Conservation (phyloP, 1,140 invertebrate genomes). For the Sitodiplosis mosellana region DNA sequence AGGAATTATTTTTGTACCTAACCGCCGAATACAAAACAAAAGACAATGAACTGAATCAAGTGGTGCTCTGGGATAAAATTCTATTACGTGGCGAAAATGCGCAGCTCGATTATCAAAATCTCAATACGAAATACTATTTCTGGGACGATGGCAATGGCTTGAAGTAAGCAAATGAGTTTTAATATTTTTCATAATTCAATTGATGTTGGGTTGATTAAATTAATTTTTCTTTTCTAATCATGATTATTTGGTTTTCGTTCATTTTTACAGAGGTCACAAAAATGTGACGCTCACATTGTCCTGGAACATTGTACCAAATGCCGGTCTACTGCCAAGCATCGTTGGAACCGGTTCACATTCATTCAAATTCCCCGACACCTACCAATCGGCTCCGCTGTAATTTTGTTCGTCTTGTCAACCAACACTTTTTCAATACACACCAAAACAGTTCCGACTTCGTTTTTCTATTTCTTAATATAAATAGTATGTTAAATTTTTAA, state of each 20-base stretch:
- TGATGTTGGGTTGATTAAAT: background rate
- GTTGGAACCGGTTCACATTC: slow-evolving; percentile 62
- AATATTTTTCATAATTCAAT: background rate
- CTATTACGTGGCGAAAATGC: slow-evolving; percentile 86
- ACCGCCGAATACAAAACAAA: slow-evolving; percentile 89
- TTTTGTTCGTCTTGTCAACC: no score
- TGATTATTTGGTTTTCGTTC: no score
- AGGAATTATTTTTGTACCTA: slow-evolving; percentile 91
- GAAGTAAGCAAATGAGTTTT: slow-evolving; percentile 39
- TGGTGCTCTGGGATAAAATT: slow-evolving; percentile 98
- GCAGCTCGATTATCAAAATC: slow-evolving; percentile 76
- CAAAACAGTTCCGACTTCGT: no score
- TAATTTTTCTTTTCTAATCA: slow-evolving; percentile 28
- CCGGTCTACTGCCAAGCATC: slow-evolving; percentile 77
- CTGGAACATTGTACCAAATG: slow-evolving; percentile 98
- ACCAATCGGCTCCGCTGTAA: slow-evolving; percentile 32
- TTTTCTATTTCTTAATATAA: no score
- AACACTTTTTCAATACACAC: no score
- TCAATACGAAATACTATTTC: slow-evolving; percentile 98
- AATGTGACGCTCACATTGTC: slow-evolving; percentile 87
- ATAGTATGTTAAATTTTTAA: no score
- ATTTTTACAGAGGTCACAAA: slow-evolving; percentile 72
- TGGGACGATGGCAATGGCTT: slow-evolving; percentile 98
- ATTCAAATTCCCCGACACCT: slow-evolving; percentile 79
- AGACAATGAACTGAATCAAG: slow-evolving; percentile 80